Evolutionary conservation across 2,888 invertebrate genomes (phyloP), one percentile per base, ranked within the genome.

Genomic region (Drosophila cyrtoloma): DNA sequence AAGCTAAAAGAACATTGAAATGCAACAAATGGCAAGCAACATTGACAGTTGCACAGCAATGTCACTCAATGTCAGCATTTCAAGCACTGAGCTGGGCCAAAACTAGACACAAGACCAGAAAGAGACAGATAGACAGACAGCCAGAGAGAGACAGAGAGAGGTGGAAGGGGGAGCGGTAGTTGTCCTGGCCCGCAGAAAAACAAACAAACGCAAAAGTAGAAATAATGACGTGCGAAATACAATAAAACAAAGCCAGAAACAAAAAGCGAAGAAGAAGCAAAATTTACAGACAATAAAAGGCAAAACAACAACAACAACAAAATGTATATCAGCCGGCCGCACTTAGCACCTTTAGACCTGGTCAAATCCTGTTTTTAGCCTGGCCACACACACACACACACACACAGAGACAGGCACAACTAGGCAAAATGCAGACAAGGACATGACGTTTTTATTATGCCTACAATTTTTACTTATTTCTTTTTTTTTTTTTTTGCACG

Each of bases 191-290:
- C 62, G 60, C 63, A 69, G 66, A 56, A 77, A 85, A 83, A 70
- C 77, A 86, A 72, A 86, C 84, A 88, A 72, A 79, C 74, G 73
- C 65, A 59, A 83, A 88, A 85, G 74, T 82, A 67, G 74, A 83
- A 87, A 88, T 89, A 89, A 89, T 86, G 90, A 87, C 86, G 82
- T 81, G 88, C 77, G 79, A 88, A 82, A 89, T 84, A 82, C 87
- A 89, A 84, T 86, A 83, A 86, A 83, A 83, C 77, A 86, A 81
- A 87, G 71, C 60, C 57, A 73, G 56, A 75, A 62, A 52, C 50
- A 50, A 62, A 63, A 52, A 65, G 58, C 33, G 64, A 51, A 69
- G 50, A 67, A 57, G 76, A 74, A 76, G 86, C 83, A 73, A 83
- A 84, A 87, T 77, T 85, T 75, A 81, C 86, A 84, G 80, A 86